A percentile compares a stretch with the other conserved stretches of the same genome.
These are phyloP conservation scores for Pyrocephalus nanus DNA, from an alignment of 2,797 vertebrate genomes.

Conservation along the genomic window DNA sequence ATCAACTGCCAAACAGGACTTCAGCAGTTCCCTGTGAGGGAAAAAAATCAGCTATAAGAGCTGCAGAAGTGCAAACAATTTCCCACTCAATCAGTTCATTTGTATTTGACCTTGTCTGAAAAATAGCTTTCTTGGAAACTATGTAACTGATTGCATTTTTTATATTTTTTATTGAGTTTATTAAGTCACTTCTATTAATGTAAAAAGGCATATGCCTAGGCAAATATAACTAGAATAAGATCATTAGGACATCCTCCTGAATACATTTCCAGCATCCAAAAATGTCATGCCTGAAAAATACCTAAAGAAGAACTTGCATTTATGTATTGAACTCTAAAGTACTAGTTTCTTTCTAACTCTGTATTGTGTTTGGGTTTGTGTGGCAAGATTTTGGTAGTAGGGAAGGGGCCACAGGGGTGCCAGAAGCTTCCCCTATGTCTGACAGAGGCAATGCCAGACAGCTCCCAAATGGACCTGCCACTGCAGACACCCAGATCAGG, in stretches of 20 bases:
- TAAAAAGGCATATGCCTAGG: not conserved
- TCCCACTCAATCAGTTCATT: not conserved
- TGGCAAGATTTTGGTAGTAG: not conserved
- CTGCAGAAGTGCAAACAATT: not conserved
- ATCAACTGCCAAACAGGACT: not conserved
- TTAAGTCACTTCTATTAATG: not conserved
- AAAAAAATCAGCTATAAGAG: not conserved
- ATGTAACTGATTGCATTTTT: not conserved
- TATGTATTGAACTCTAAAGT: not conserved
- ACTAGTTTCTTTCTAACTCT: not conserved
- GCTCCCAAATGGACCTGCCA: not conserved
- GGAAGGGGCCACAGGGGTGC: not conserved
- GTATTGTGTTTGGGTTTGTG: not conserved
- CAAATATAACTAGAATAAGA: not conserved
- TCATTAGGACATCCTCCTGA: not conserved
- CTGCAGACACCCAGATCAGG: not conserved
- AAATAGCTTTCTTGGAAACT: not conserved
- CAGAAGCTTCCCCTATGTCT: not conserved
- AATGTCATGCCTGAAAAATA: not conserved
- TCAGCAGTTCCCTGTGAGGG: not conserved
- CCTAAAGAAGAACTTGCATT: not conserved
- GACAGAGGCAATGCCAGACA: not conserved
- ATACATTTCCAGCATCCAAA: not conserved
- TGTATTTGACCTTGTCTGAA: not conserved
- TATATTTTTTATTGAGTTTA: not conserved